These are phyloP conservation scores for Torymus aiolomorphi DNA, from an alignment of 2,888 invertebrate species.

Conservation along the genomic window DNA sequence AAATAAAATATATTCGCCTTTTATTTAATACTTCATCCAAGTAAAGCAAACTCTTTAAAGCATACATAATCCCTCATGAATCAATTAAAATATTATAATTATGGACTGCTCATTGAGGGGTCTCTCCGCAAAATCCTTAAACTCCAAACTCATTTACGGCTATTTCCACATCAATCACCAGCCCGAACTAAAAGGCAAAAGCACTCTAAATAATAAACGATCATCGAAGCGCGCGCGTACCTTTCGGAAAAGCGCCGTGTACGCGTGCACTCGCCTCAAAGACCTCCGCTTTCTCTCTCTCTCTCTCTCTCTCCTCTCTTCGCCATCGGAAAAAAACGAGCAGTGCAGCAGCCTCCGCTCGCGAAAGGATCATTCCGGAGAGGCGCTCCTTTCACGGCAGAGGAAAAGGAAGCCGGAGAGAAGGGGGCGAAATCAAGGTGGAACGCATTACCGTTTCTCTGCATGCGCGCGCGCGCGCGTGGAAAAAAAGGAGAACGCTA, in stretches of 20 bases:
- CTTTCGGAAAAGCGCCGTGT: too few species aligned
- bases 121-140: background rate
- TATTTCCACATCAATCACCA: background rate
- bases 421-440: constrained; percentile 24
- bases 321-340: background rate
- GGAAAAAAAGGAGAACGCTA: constrained; percentile 2
- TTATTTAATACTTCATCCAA: too few species aligned
- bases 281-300: background rate
- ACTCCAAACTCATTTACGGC: background rate
- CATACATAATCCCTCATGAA: background rate
- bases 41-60: background rate
- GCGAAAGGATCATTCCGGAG: constrained; percentile 26
- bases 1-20: too few species aligned
- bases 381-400: constrained; percentile 27
- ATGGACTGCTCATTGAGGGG: background rate
- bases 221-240: background rate
- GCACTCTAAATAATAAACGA: constrained; percentile 27
- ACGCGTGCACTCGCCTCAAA: background rate
- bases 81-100: background rate
- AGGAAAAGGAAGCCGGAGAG: too few species aligned
- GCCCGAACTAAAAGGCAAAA: background rate
- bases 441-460: constrained; percentile 27
- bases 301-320: too few species aligned
- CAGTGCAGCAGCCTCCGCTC: background rate
- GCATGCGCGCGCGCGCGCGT: constrained; percentile 16